Conservation (phyloP, 2,888 invertebrate species). For the Napeogenes inachia region DNA sequence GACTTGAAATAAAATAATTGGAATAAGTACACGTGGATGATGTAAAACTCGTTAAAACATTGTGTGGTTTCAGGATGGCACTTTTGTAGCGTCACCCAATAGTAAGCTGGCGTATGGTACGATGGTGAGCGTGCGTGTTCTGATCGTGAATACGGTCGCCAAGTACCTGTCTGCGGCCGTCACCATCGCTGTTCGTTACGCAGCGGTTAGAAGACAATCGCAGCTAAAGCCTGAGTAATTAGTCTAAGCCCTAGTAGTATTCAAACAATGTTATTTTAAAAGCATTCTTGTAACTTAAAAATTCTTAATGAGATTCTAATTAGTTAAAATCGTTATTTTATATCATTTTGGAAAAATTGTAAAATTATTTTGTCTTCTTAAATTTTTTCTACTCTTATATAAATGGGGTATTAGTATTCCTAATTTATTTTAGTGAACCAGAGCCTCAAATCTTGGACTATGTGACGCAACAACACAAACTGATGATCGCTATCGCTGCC, state of each 20-base stretch:
- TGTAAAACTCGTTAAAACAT: neutral
- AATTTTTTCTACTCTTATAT: too few relatives aligned
- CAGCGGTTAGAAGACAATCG: slow-evolving; percentile 92
- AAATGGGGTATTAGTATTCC: too few relatives aligned
- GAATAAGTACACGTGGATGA: too few relatives aligned
- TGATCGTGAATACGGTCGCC: slow-evolving; percentile 84
- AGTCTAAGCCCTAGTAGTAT: neutral
- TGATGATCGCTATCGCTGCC: slow-evolving; percentile 90
- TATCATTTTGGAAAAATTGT: too few relatives aligned
- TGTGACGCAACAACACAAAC: slow-evolving; percentile 94
- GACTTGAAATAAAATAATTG: too few relatives aligned
- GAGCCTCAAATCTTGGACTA: slow-evolving; percentile 95
- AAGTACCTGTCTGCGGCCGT: slow-evolving; percentile 85
- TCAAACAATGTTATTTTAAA: too few relatives aligned
- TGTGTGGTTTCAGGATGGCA: slow-evolving; percentile 81
- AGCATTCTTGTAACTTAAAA: too few relatives aligned
- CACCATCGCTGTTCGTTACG: slow-evolving; percentile 93
- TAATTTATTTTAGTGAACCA: slow-evolving; percentile 76
- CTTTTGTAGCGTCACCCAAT: slow-evolving; percentile 86
- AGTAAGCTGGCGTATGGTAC: slow-evolving; percentile 91
- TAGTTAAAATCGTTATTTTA: too few relatives aligned
- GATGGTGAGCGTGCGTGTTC: slow-evolving; percentile 94
- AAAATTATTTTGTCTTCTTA: too few relatives aligned
- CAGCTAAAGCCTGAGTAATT: slow-evolving; percentile 86
- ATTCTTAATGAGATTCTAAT: too few relatives aligned